These are phyloP conservation scores for Trididemnum clinides DNA, from an alignment of 23 tunicate genomes.

Conservation along the genomic window DNA sequence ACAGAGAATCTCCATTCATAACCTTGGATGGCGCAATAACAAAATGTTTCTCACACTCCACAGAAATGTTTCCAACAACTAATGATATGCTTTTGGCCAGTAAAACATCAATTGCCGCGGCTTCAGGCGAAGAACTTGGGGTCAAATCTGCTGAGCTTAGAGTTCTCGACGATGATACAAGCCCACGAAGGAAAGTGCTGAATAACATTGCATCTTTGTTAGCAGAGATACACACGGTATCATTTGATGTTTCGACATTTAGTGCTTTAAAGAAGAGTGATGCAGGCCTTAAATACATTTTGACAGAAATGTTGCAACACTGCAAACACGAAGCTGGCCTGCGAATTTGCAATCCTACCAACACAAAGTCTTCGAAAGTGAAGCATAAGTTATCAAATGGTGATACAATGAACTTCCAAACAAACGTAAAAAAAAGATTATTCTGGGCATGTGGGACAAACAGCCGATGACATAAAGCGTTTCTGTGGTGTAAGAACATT, in stretches of 20 bases:
- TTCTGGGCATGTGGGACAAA: not conserved
- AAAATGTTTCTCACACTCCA: no score
- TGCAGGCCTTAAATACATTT: not conserved
- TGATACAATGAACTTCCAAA: conserved; percentile 9
- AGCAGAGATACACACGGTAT: conserved; percentile 5
- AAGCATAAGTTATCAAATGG: not conserved
- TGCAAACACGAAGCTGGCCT: not conserved
- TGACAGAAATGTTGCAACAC: not conserved
- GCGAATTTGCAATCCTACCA: not conserved
- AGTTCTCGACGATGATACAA: not conserved
- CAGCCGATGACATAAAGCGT: not conserved
- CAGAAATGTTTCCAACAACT: no score
- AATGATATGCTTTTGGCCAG: not conserved
- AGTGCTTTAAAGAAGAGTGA: not conserved
- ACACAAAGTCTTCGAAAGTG: not conserved
- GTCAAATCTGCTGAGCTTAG: not conserved
- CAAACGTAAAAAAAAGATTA: not conserved
- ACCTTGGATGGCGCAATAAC: not conserved
- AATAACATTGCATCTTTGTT: not conserved
- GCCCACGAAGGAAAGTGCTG: not conserved
- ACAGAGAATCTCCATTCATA: not conserved
- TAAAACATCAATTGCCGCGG: not conserved
- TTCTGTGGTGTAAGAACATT: not conserved
- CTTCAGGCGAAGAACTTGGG: no score
- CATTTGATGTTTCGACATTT: not conserved